Evolutionary conservation across 2,113 vertebrate genomes (phyloP), one percentile per base, ranked within the genome.

Genomic region (Aphelocoma coerulescens): DNA sequence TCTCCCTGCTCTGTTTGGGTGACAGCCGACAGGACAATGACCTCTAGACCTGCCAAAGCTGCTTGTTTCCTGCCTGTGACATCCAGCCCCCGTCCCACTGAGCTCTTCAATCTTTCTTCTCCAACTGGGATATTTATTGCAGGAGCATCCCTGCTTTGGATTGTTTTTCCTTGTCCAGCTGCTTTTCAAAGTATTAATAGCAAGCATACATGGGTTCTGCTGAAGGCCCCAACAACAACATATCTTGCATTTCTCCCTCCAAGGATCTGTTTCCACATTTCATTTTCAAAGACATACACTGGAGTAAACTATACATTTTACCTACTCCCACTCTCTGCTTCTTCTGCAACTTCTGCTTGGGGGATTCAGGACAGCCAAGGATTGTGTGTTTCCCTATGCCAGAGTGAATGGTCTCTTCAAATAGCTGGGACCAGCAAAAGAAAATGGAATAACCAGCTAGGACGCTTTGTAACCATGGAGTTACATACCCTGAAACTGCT

Each of bases 171-270:
- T 83, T 57, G 41, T 71, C 90, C 85, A 94, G 57, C 88, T 95
- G 88, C 75, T 94, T 81, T 94, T 59, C 88, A 68, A 92, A 91
- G 57, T 73, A 86, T 84, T 93, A 91, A 74, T 66, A 86, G 61
- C 0, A 0, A 88, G 48, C 4, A 2, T 41, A 57, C 85, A 9
- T 24, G 75, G n/a, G 24, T 92, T 92, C 67, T 88, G 85, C 69
- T 74, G 73, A 52, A 71, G 76, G 69, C 37, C 88, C 63, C 88
- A 96, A 63, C 57, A 77, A 74, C 88, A 92, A 78, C 76, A 43
- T 90, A 71, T 35, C 91, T 95, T 94, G 65, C 92, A 61, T 95
- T 94, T 95, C 77, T 94, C n/a, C 26, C 58, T 91, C 79, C 76
- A 49, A 86, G 82, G 65, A 91, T 63, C 61, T 91, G 43, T 86